Evolutionary conservation across 1,140 invertebrate species (phyloP), one percentile per base, ranked within the genome.

Genomic region (Ruditapes philippinarum): DNA sequence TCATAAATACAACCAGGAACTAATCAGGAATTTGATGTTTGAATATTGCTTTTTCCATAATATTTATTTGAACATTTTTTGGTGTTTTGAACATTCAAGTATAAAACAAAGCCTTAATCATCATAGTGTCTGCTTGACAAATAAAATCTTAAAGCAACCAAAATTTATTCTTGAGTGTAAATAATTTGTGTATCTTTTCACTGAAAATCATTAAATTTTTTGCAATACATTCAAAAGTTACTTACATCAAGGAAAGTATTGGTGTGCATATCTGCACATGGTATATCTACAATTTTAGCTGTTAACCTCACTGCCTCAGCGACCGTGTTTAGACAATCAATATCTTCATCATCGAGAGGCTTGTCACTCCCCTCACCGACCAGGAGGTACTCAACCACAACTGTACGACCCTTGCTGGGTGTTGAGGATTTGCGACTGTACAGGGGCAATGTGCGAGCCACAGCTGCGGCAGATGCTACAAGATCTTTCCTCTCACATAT

Each of bases 261-360:
- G 0, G 98, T 98, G 92, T 98, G 97, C 98, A 98, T 98, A 89
- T 98, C 97, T 95, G 97, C 98, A 94, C 98, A 98, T 0, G 98
- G 98, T 25, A 97, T 97, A 95, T 98, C 98, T 0, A 98, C 97
- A 93, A 98, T 98, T 89, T 97, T 96, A 9, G 98, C 98, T 0
- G 98, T 96, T n/a, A 98, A 96, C 49, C 98, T 96, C 7, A 98
- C 97, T 7, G 97, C 97, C 80, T 97, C 95, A 0, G 97, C 97
- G 0, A 97, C 96, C 81, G 97, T 96, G 68, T 97, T 96, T 22
- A 98, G 94, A 87, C 97, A 97, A 65, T 96, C 91, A 9, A 98
- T 89, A 87, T 98, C 98, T 28, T 97, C 96, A 0, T 95, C 93
- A 22, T 96, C 95, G 4, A 98, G 92, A 0, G 89, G 79, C 12